A percentile compares a stretch with the other conserved stretches of the same genome.
These are phyloP conservation scores for Chrysochloris asiatica DNA, from an alignment of 2,113 vertebrate genomes.

Conservation along the genomic window DNA sequence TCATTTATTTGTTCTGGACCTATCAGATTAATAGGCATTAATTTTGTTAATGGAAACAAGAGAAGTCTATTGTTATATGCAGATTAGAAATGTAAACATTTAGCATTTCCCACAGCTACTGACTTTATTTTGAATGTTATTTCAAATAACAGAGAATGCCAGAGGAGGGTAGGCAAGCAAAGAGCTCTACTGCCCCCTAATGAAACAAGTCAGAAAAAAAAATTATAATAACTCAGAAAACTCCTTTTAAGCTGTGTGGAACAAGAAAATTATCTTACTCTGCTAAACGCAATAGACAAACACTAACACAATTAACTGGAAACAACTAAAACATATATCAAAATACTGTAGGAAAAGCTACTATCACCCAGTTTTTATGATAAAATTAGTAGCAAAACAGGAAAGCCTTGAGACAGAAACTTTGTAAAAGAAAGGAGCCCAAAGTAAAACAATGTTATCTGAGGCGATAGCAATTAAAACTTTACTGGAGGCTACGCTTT, in stretches of 20 bases:
- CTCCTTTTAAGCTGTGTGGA: background rate
- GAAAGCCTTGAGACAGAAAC: slow-evolving; percentile 63
- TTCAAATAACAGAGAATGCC: slow-evolving; percentile 63
- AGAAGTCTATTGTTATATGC: slow-evolving; percentile 77
- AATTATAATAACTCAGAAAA: background rate
- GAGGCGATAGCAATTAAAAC: slow-evolving; percentile 46
- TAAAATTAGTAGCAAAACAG: slow-evolving; percentile 67
- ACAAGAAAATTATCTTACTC: slow-evolving; percentile 13
- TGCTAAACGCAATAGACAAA: slow-evolving; percentile 38
- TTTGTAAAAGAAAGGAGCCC: slow-evolving; percentile 57
- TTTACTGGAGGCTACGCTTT: background rate
- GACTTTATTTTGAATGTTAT: slow-evolving; percentile 72
- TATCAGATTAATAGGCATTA: slow-evolving; percentile 78
- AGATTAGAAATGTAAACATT: slow-evolving; percentile 84
- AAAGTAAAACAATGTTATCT: slow-evolving; percentile 68
- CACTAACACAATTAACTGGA: slow-evolving; percentile 50
- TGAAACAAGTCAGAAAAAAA: slow-evolving; percentile 74
- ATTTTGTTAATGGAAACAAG: slow-evolving; percentile 74
- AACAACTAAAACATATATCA: background rate
- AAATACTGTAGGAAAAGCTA: slow-evolving; percentile 51
- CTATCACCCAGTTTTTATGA: slow-evolving; percentile 1
- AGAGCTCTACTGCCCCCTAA: slow-evolving; percentile 86
- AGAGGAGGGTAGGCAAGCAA: slow-evolving; percentile 33
- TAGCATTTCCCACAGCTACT: slow-evolving; percentile 77
- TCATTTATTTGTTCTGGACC: slow-evolving; percentile 74